phyloP scores from a whole-genome alignment of 37 sponge, comb jelly and placozoan species.

The Corticium candelabrum region DNA sequence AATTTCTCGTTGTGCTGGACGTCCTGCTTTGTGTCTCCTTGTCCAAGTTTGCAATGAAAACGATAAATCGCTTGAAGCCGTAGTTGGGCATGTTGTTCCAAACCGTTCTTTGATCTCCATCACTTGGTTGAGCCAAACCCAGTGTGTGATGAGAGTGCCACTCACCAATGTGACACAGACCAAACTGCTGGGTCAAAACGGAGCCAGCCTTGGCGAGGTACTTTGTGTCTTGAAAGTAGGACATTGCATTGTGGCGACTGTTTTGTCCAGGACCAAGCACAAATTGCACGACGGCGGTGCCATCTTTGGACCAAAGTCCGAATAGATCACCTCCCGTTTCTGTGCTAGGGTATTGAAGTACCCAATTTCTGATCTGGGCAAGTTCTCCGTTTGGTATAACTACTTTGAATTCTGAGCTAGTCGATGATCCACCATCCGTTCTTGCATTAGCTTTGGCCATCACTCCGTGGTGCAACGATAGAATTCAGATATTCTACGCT shows the following conservation, averaged over 20 bases:
- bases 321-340: neutral
- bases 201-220: neutral
- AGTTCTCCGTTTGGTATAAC: too few species aligned
- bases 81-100: neutral
- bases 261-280: neutral
- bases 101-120: too few species aligned
- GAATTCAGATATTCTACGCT: too few species aligned
- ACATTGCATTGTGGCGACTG: neutral
- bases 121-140: too few species aligned
- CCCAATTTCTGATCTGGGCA: neutral
- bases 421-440: too few species aligned
- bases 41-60: neutral
- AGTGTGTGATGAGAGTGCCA: constrained; percentile 3
- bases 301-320: neutral
- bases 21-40: neutral
- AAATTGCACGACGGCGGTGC: neutral
- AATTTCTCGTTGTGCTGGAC: too few species aligned
- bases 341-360: neutral
- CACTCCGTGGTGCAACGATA: too few species aligned
- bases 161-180: neutral
- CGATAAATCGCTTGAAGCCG: neutral
- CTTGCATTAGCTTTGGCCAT: too few species aligned
- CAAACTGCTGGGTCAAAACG: too few species aligned
- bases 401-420: too few species aligned
- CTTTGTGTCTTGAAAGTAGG: neutral